phyloP scores from a whole-genome alignment of 2,888 invertebrate species.

The Argyra leucocephala region DNA sequence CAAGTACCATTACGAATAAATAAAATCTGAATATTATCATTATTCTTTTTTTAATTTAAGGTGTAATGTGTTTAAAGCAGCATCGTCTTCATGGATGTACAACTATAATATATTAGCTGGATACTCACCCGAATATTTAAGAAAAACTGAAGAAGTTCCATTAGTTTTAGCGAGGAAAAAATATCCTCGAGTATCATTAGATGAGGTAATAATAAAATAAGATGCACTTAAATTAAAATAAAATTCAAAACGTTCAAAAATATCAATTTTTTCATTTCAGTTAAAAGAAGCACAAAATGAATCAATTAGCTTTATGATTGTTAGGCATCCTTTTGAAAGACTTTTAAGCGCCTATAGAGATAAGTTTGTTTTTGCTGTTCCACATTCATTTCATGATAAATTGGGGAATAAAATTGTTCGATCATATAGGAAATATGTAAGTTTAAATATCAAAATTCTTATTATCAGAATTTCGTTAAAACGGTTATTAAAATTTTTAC shows the following conservation, averaged over 20 bases:
- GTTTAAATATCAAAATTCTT: too few species aligned
- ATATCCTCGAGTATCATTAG: conserved; percentile 65
- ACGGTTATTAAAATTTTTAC: too few species aligned
- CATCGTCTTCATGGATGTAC: conserved; percentile 88
- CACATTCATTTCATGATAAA: conserved; percentile 72
- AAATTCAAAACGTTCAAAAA: too few species aligned
- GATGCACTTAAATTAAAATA: too few species aligned
- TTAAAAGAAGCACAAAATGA: conserved; percentile 63
- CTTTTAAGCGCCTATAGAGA: conserved; percentile 74
- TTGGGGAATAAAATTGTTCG: conserved; percentile 67
- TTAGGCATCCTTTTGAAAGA: conserved; percentile 70
- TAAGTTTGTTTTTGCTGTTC: conserved; percentile 73
- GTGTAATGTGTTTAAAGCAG: conserved; percentile 75
- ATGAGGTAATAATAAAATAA: conserved; percentile 43
- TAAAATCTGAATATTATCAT: too few species aligned
- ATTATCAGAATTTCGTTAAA: too few species aligned
- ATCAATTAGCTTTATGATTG: conserved; percentile 71
- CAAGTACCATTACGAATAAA: too few species aligned
- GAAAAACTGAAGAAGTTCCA: conserved; percentile 68
- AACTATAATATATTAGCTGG: conserved; percentile 81
- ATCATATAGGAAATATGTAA: conserved; percentile 51
- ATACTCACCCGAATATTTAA: conserved; percentile 65
- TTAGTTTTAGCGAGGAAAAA: conserved; percentile 67
- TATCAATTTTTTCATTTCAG: conserved; percentile 29
- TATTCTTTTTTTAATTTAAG: conserved; percentile 38